Base-by-base conservation (phyloP, 2,888 invertebrate genomes). In the Gari tellinella region DNA sequence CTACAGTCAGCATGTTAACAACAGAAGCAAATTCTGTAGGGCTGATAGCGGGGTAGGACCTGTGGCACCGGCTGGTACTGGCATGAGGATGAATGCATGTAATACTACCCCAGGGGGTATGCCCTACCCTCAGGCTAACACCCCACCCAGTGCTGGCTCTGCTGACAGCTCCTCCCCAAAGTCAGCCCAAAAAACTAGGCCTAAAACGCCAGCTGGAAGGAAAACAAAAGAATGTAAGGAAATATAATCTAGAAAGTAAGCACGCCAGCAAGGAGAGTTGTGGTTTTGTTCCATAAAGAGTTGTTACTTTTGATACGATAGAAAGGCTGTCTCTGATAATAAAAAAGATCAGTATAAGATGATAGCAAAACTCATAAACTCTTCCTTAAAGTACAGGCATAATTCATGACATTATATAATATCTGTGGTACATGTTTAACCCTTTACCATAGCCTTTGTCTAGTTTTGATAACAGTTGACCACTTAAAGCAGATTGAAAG, bases 1-100 rank as follows among this genome's bases (percentile, higher is more conserved):
- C 45, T 84, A 84, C 77, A 82, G 82, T 56, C 84, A 84, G 65
- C 84, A 84, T 55, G 81, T 82, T 57, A 84, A 81, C 64, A 72
- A 79, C 62, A 67, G 69, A 45, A 75, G 66, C 62, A 79, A 79
- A 66, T 68, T 69, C 58, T 79, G 79, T 62, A 60, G 58, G 19
- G 60, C 58, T 23, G 73, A 69, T 19, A 7, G 38, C 19, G 38
- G 43, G 26, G 53, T 23, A 15, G 40, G 23, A 7, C 17, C 19
- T 10, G 17, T 25, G 21, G 31, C 41, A 26, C 12, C 37, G 37
- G 19, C 46, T 7, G 52, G 62, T 8, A 25, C 46, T 12, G 64
- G 52, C 7, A n/a, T 49, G 25, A 38, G 21, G 2, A 37, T 37
- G 19, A 26, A 31, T 26, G 31, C 57, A 25, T 12, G 48, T 19